These are phyloP conservation scores for Orthonyx spaldingii DNA, from an alignment of 2,113 vertebrate species.

Conservation along the genomic window DNA sequence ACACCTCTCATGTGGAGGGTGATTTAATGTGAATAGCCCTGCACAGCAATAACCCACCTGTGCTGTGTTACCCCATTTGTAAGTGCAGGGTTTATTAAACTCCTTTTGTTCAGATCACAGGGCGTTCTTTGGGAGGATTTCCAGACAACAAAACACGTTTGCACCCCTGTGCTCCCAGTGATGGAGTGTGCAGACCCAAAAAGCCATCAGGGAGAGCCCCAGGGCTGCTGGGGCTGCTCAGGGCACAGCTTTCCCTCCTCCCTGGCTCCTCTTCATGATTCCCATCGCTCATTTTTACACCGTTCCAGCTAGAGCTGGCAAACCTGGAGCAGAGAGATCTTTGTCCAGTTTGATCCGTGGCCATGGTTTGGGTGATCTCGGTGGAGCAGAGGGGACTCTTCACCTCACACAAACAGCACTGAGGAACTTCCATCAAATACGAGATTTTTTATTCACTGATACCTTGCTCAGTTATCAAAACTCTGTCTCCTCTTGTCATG, in stretches of 20 bases:
- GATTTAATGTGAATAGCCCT: not conserved
- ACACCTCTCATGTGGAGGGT: not conserved
- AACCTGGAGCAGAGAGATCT: not conserved
- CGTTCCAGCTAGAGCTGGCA: not conserved
- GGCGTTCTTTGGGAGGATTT: not conserved
- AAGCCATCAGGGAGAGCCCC: not conserved
- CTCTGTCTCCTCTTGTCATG: not conserved
- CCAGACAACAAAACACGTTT: not conserved
- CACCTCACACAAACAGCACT: not conserved
- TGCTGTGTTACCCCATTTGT: not conserved
- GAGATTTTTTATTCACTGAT: not conserved
- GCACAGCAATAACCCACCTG: not conserved
- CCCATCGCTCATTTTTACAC: not conserved
- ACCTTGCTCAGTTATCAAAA: not conserved
- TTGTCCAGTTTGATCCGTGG: not conserved
- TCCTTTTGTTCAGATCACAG: not conserved
- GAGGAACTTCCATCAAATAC: not conserved
- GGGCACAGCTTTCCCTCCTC: not conserved
- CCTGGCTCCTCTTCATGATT: not conserved
- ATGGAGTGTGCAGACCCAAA: not conserved
- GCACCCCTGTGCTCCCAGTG: not conserved
- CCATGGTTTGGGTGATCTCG: not conserved
- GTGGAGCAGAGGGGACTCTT: not conserved
- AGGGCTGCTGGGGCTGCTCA: not conserved
- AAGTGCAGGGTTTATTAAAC: not conserved